Evolutionary conservation across 2,797 vertebrate genomes (phyloP), one percentile per base, ranked within the genome.

Genomic region (Danio choprae): DNA sequence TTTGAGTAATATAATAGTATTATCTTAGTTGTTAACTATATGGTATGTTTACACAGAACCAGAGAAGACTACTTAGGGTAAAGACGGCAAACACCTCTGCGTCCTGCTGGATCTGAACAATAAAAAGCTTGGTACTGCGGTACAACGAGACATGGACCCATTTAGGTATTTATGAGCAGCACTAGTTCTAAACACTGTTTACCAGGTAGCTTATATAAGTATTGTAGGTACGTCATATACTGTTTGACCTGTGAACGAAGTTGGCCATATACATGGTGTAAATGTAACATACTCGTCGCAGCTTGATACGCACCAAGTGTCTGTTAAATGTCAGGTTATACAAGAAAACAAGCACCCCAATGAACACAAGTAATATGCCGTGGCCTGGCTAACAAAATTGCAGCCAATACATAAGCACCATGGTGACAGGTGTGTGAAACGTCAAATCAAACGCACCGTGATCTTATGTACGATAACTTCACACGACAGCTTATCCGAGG

Each of bases 321-420:
- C 2, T 87, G 87, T 92, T 92, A 89, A 91, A 91, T 92, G 90
- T 90, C 89, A 91, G 89, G 89, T 91, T 91, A 88, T 88, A 88
- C 87, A 92, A 85, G 84, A 90, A 81, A 60, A 40, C 71, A 22
- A 73, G 20, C 56, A 81, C n/a, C 44, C 38, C 16, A 65, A 67
- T 56, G 29, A 75, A 81, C 29, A 62, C 16, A 10, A 74, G 41
- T 41, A 74, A 69, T 44, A 36, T 29, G 22, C 29, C 41, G 1
- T 60, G 43, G 55, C 71, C 50, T 68, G 60, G 70, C 76, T 79
- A 70, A 48, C 40, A 20, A 50, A 80, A 83, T 22, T 55, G 67
- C 38, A 77, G 72, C 56, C 36, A 36, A 82, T 73, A 67, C 15
- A 65, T 16, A 64, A 80, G 71, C 77, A 83, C 40, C 58, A 71